phyloP scores from a whole-genome alignment of 1,140 invertebrate genomes.

The Drosophila subobscura region DNA sequence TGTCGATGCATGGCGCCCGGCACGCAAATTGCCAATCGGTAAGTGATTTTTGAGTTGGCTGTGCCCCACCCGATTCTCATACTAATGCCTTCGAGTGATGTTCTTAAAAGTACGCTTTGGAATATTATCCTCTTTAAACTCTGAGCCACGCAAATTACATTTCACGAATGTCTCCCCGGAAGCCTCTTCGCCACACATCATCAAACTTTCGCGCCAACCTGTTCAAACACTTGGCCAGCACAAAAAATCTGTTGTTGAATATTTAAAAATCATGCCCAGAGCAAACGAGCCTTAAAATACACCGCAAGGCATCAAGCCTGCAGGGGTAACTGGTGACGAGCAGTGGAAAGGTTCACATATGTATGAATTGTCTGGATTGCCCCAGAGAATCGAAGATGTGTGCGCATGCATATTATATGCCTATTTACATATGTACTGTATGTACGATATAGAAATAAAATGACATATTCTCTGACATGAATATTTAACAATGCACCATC shows the following conservation, averaged over 20 bases:
- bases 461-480: constrained; percentile 51
- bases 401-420: constrained; percentile 6
- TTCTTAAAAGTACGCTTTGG: not conserved
- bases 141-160: constrained; percentile 13
- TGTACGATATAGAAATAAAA: constrained; percentile 34
- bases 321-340: constrained; percentile 12
- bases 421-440: not conserved
- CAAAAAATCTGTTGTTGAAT: constrained; percentile 71
- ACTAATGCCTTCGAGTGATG: not conserved
- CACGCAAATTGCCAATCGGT: constrained; percentile 65
- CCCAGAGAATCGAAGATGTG: constrained; percentile 34
- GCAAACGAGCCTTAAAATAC: constrained; percentile 58
- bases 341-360: constrained; percentile 43
- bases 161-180: constrained; percentile 58
- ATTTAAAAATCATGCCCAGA: constrained; percentile 73
- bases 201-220: constrained; percentile 66
- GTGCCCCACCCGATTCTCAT: not conserved
- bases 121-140: not conserved
- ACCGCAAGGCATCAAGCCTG: constrained; percentile 14
- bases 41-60: constrained; percentile 53
- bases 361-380: constrained; percentile 14
- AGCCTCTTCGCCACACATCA: constrained; percentile 61
- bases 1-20: constrained; percentile 53
- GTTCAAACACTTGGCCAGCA: constrained; percentile 50
- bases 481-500: constrained; percentile 67